Evolutionary conservation across 1,140 invertebrate species (phyloP).

Genomic region (Semibalanus balanoides): DNA sequence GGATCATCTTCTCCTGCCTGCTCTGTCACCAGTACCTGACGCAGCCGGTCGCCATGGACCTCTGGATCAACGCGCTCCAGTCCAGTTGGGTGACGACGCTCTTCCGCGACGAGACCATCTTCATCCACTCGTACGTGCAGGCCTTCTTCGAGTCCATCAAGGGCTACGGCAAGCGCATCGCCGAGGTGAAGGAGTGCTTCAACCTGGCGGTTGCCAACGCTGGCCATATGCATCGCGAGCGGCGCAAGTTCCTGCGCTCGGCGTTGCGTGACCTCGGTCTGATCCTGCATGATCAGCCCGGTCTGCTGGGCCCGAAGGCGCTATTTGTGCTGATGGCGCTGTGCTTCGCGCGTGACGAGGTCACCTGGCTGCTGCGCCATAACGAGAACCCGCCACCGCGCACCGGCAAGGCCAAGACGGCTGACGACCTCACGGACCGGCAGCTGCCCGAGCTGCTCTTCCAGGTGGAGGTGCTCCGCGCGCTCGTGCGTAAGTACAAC

Average conservation of each 20-base stretch:
- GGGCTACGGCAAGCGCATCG: constrained; percentile 79
- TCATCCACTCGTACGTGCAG: constrained; percentile 87
- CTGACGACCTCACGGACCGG: constrained; percentile 79
- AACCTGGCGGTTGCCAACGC: constrained; percentile 77
- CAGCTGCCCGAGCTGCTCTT: constrained; percentile 94
- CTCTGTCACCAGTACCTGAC: constrained; percentile 71
- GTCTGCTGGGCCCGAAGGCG: constrained; percentile 91
- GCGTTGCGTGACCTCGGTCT: constrained; percentile 88
- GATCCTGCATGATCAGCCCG: constrained; percentile 94
- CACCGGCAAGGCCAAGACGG: constrained; percentile 66
- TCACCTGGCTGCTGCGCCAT: constrained; percentile 85
- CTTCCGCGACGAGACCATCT: constrained; percentile 93
- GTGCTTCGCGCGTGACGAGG: constrained; percentile 88
- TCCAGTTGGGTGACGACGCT: constrained; percentile 86
- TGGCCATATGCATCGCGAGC: constrained; percentile 75
- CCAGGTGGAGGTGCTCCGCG: constrained; percentile 91
- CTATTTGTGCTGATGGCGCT: constrained; percentile 91
- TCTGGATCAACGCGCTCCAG: constrained; percentile 83
- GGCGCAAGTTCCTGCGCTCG: constrained; percentile 88
- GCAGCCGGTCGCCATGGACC: constrained; percentile 57
- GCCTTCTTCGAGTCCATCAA: constrained; percentile 89
- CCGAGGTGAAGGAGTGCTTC: constrained; percentile 88
- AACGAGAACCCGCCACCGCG: constrained; percentile 82
- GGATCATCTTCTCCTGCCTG: constrained; percentile 69
- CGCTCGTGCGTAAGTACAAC: constrained; percentile 23